Conservation (phyloP, 2,888 invertebrate species). For the Ypsolopha scabrella region DNA sequence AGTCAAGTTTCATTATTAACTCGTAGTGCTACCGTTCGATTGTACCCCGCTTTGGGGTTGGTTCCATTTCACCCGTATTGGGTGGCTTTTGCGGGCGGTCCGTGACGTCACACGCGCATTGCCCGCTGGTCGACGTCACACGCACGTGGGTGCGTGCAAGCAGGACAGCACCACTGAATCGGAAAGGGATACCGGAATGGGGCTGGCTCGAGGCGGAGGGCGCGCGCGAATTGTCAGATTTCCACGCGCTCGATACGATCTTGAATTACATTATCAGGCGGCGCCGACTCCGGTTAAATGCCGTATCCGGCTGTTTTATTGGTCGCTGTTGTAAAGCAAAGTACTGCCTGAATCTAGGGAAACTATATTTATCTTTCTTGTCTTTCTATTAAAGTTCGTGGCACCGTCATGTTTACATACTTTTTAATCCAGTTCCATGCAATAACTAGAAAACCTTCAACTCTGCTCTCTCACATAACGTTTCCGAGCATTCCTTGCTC, state of each 20-base stretch:
- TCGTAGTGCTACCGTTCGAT: too few species aligned
- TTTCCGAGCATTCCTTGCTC: constrained; percentile 4
- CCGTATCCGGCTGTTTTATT: constrained; percentile 22
- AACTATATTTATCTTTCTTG: too few species aligned
- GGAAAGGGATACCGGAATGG: constrained; percentile 9
- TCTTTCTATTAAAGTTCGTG: too few species aligned
- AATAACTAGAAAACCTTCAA: constrained; percentile 10
- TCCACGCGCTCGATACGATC: constrained; percentile 60
- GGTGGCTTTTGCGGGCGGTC: constrained; percentile 24
- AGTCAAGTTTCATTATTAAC: too few species aligned
- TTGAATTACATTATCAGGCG: constrained; percentile 47
- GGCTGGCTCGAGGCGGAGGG: constrained; percentile 29
- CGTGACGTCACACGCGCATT: constrained; percentile 43
- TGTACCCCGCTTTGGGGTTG: constrained; percentile 11
- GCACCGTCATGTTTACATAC: too few species aligned
- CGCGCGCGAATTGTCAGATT: constrained; percentile 56
- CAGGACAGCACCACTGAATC: constrained; percentile 27
- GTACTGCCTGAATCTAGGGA: neutral
- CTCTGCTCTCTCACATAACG: constrained; percentile 4
- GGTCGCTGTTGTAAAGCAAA: neutral
- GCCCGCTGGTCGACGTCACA: constrained; percentile 34
- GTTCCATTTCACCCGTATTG: constrained; percentile 16
- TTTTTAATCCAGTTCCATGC: neutral
- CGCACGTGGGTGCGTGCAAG: constrained; percentile 55
- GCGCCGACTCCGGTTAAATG: constrained; percentile 28